A percentile compares a stretch with the other conserved stretches of the same genome.
phyloP scores from a whole-genome alignment of 2,113 vertebrate species.

The Cariama cristata region DNA sequence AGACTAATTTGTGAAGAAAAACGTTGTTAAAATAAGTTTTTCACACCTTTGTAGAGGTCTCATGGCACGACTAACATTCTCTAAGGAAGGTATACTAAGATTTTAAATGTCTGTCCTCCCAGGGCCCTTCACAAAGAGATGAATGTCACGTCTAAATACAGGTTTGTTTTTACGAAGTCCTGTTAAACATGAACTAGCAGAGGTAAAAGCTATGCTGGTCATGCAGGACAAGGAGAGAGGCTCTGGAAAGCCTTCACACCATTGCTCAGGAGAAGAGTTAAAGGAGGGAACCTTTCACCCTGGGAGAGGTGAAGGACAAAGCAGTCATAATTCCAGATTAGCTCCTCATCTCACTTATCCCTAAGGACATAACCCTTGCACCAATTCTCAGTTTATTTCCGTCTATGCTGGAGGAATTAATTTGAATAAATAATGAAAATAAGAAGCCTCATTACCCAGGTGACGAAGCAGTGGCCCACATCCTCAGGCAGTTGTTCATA shows the following conservation, averaged over 20 bases:
- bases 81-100: not conserved
- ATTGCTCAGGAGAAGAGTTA: not conserved
- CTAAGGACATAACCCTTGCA: not conserved
- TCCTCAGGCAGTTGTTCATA: constrained; percentile 98
- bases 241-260: not conserved
- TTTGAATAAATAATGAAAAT: constrained; percentile 31
- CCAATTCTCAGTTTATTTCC: not conserved
- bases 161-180: not conserved
- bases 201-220: not conserved
- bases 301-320: not conserved
- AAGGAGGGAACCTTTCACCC: not conserved
- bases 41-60: not conserved
- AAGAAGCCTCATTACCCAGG: constrained; percentile 87
- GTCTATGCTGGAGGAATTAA: not conserved
- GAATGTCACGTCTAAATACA: not conserved
- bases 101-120: not conserved
- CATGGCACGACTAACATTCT: not conserved
- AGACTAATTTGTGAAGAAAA: not conserved
- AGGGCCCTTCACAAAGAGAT: not conserved
- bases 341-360: not conserved
- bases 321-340: not conserved
- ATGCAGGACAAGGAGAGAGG: not conserved
- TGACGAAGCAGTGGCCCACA: constrained; percentile 98
- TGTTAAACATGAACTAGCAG: not conserved
- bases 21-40: not conserved